Evolutionary conservation across 2,888 invertebrate genomes (phyloP).

Genomic region (Clostera curtula): DNA sequence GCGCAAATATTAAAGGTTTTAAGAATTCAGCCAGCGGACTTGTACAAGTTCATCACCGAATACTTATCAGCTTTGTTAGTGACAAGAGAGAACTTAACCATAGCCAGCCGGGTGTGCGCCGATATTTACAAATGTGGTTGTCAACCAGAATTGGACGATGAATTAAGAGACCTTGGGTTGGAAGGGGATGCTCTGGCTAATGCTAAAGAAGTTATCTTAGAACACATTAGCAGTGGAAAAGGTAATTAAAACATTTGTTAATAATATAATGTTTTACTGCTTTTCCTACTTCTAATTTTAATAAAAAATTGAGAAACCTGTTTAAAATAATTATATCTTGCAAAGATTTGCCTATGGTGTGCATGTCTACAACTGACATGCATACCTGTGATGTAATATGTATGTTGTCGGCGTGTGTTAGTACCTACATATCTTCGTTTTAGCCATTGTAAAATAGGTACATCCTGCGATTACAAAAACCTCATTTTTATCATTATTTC

Average conservation of each 20-base stretch:
- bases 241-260: no score
- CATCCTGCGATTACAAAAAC: no score
- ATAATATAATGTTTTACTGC: no score
- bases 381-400: no score
- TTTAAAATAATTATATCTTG: no score
- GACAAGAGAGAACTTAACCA: conserved; percentile 73
- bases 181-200: conserved; percentile 23
- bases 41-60: conserved; percentile 80
- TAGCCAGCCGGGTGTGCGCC: conserved; percentile 37
- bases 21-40: conserved; percentile 77
- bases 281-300: no score
- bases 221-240: conserved; percentile 28
- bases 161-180: conserved; percentile 35
- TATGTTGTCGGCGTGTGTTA: no score
- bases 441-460: no score
- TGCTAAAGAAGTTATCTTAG: conserved; percentile 29
- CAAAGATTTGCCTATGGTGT: no score
- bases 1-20: conserved; percentile 65
- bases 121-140: conserved; percentile 30
- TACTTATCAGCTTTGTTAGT: conserved; percentile 79
- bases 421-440: no score
- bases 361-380: no score
- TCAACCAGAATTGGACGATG: conserved; percentile 31
- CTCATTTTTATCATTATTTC: neutral
- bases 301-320: no score